Conservation (phyloP, 2,113 vertebrate genomes). For the Catharus fuscescens region DNA sequence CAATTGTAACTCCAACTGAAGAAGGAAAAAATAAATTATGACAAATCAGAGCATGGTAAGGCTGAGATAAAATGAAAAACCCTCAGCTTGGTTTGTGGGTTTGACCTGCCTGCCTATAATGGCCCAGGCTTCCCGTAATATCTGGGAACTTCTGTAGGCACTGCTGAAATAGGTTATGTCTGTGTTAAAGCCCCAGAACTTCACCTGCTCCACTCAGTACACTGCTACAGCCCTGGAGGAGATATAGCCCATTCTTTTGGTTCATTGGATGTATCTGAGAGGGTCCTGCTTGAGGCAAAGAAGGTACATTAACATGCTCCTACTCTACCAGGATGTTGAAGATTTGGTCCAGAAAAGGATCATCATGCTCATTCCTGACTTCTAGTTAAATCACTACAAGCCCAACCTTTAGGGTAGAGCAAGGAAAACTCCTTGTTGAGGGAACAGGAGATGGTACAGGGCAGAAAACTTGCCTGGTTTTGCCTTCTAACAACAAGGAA, state of each 20-base stretch:
- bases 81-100: background rate
- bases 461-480: background rate
- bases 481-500: background rate
- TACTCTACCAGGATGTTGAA: accelerated
- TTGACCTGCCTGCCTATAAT: conserved; percentile 2
- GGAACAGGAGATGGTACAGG: background rate
- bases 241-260: background rate
- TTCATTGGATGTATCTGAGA: background rate
- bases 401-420: background rate
- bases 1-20: conserved; percentile 1
- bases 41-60: conserved; percentile 60
- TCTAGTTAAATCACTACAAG: background rate
- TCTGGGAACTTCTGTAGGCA: background rate
- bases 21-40: conserved; percentile 58
- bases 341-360: background rate
- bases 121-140: background rate
- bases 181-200: background rate
- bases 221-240: background rate
- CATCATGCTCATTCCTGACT: background rate
- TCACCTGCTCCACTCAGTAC: accelerated
- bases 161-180: background rate
- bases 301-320: background rate
- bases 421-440: background rate
- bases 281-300: background rate
- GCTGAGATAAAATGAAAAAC: conserved; percentile 52